Conservation (phyloP, 2,797 vertebrate species). For the Octomys mimax region DNA sequence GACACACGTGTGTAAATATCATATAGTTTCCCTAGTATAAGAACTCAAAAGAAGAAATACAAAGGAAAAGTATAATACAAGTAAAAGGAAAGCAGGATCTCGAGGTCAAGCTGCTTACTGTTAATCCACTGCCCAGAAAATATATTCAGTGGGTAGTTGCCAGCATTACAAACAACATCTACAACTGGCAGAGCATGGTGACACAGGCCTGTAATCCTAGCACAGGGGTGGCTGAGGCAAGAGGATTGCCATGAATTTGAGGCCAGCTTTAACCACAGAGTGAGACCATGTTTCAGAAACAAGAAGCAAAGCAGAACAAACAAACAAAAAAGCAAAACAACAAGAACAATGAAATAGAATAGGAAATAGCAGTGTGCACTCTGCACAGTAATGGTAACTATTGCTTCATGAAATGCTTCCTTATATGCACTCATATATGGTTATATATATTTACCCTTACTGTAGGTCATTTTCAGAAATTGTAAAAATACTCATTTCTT, state of each 20-base stretch:
- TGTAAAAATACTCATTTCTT: slow-evolving; percentile 30
- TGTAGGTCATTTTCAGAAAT: not conserved
- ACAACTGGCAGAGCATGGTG: not conserved
- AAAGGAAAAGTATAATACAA: too few species aligned
- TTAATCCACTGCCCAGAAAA: slow-evolving; percentile 43
- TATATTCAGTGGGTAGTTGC: slow-evolving; percentile 18
- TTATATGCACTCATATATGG: not conserved
- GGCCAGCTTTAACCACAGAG: not conserved
- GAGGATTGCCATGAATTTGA: not conserved
- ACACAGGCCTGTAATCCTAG: not conserved
- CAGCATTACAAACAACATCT: not conserved
- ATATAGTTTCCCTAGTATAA: too few species aligned
- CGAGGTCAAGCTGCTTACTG: not conserved
- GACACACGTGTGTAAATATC: too few species aligned
- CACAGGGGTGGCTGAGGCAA: not conserved
- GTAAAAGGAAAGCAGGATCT: too few species aligned
- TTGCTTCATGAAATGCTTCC: slow-evolving; percentile 42
- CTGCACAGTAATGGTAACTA: not conserved
- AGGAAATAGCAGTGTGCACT: not conserved
- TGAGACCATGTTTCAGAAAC: not conserved
- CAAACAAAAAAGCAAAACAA: not conserved
- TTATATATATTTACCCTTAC: slow-evolving; percentile 1
- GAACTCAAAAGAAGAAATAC: too few species aligned
- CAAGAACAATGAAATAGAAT: not conserved
- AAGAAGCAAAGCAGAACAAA: not conserved